Percentiles rank a stretch among this genome's conserved stretches.
phyloP scores from a whole-genome alignment of 2,888 invertebrate genomes.

The Nemapogon koenigi region DNA sequence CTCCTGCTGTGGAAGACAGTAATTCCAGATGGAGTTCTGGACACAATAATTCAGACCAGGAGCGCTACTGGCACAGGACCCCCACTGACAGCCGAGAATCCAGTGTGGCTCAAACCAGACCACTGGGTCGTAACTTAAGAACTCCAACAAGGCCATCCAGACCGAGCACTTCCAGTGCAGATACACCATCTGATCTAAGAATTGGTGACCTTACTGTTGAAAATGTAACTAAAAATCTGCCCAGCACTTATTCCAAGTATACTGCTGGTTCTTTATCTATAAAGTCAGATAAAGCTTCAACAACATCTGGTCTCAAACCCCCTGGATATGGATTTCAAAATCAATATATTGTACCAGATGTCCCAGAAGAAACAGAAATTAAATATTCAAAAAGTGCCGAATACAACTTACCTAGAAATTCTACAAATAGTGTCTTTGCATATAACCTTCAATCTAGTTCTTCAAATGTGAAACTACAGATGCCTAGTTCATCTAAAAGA shows the following conservation, averaged over 20 bases:
- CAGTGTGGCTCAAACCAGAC: slow-evolving; percentile 37
- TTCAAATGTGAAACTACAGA: slow-evolving; percentile 24
- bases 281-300: slow-evolving; percentile 42
- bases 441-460: slow-evolving; percentile 31
- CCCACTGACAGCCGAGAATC: slow-evolving; percentile 38
- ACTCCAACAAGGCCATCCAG: slow-evolving; percentile 21
- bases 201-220: slow-evolving; percentile 40
- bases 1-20: slow-evolving; percentile 41
- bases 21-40: slow-evolving; percentile 33
- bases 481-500: slow-evolving; percentile 22
- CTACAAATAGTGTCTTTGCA: slow-evolving; percentile 28
- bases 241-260: not conserved
- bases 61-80: slow-evolving; percentile 34
- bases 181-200: slow-evolving; percentile 37
- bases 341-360: slow-evolving; percentile 40
- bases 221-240: slow-evolving; percentile 21
- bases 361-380: slow-evolving; percentile 44
- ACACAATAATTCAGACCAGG: slow-evolving; percentile 36
- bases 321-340: slow-evolving; percentile 36
- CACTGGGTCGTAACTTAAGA: too few species aligned
- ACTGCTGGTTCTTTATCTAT: slow-evolving; percentile 26
- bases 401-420: slow-evolving; percentile 35
- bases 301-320: slow-evolving; percentile 23
- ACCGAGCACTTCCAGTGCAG: slow-evolving; percentile 31
- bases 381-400: slow-evolving; percentile 53